phyloP scores from a whole-genome alignment of 2,113 vertebrate genomes.

The Acanthochromis polyacanthus region DNA sequence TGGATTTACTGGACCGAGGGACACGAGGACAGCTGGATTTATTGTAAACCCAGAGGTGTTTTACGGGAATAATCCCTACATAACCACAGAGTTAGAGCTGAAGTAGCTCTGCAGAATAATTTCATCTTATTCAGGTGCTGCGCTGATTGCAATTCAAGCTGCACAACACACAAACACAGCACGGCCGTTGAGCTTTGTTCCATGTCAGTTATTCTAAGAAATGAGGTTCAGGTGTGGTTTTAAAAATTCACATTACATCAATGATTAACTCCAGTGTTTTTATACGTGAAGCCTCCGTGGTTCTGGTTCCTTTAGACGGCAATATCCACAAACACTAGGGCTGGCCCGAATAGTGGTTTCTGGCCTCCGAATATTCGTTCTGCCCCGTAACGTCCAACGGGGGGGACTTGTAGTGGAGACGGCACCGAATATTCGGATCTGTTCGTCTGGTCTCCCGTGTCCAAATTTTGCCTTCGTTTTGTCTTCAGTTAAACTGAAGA shows the following conservation, averaged over 20 bases:
- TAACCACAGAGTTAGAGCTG: not conserved
- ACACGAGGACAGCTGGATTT: not conserved
- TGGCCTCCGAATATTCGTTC: no score
- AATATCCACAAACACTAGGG: constrained; percentile 5
- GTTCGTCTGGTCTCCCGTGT: no score
- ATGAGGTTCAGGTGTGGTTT: not conserved
- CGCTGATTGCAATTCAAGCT: not conserved
- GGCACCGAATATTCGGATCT: no score
- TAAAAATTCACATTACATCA: not conserved
- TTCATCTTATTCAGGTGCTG: no score
- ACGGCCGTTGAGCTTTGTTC: not conserved
- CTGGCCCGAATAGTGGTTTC: no score
- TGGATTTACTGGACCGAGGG: not conserved
- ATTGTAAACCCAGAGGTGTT: rapidly evolving
- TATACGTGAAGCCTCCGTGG: not conserved
- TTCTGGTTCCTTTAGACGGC: not conserved
- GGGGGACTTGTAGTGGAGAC: no score
- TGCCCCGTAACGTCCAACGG: no score
- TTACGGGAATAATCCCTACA: not conserved
- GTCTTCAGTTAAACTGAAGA: no score
- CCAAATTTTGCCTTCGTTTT: no score
- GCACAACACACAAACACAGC: not conserved
- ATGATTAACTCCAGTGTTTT: not conserved
- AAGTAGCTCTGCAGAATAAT: constrained; percentile 1
- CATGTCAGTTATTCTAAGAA: constrained; percentile 1